Base-by-base conservation (phyloP, 2,888 invertebrate species). In the Limenitis camilla region DNA sequence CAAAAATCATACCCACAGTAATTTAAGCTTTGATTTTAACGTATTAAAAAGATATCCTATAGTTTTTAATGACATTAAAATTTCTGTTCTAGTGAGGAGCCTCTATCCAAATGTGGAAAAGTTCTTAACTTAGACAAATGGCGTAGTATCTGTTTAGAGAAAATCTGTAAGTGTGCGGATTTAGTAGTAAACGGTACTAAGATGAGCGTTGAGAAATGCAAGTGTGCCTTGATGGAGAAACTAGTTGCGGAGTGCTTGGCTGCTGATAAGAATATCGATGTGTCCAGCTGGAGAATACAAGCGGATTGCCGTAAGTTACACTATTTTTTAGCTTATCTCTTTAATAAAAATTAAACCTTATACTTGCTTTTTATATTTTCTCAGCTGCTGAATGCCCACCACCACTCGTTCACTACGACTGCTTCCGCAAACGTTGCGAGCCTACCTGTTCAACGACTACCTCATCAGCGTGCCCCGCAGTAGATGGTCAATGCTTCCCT, bases 331-430 rank as follows among this genome's bases (percentile, higher is more conserved):
- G 39, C 7, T 9, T 38, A 1, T 6, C 27, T 4, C 30, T 11
- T 6, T 47, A 4, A 28, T 11, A 7, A 35, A 5, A 7, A 28
- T 6, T n/a, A 44, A 10, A 19, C 6, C 6, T 31, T 19, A 27
- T 19, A 33, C 7, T 19, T 19, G 3, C 27, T 11, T 11, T 10
- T 8, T 30, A 8, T 29, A n/a, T 40, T 5, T 36, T 8, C 72
- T 2, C 68, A 92, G 94, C 93, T 57, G 90, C 91, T 3, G 81
- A 88, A 5, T 96, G 96, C 68, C 90, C 92, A 0, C 72, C 92
- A 0, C 94, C 94, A 0, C 88, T 95, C 42, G 91, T 94, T n/a
- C 93, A 94, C 75, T 90, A 92, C 64, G 95, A 95, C 73, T 96
- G 96, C 73, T 95, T 92, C 81, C 91, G 92, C 64, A 90, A 90